Evolutionary conservation across 2,113 vertebrate species (phyloP), one percentile per base, ranked within the genome.

Genomic region (Halichoeres trimaculatus): DNA sequence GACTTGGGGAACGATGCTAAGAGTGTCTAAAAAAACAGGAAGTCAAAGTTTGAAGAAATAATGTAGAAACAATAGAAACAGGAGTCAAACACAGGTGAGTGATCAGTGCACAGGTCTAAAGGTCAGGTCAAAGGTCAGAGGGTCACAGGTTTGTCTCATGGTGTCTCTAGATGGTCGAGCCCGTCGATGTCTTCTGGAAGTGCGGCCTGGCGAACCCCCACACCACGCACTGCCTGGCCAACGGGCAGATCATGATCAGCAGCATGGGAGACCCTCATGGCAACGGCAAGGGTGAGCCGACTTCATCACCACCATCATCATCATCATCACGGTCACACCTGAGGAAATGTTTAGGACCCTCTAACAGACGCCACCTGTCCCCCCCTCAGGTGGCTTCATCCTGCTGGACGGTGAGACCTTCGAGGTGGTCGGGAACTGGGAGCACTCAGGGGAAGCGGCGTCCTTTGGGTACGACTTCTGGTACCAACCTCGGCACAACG

Each of bases 401-500:
- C 78, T 98, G 65, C 91, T 99, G 93, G 96, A 99, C 0, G 97
- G 95, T 14, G 92, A 98, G 86, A 97, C 95, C 0, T 98, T 98
- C 3, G 95, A 98, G 69, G 94, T 98, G 53, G 91, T 96, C 8
- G 95, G 96, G 0, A 96, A 96, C 0, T 98, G 97, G 97, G 95
- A 97, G 78, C 91, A 64, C 0, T 92, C 94, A 0, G 93, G 90
- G 0, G 93, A 96, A 0, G 85, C 93, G 0, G 94, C 94, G 0
- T 80, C 92, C 0, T 89, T 96, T 17, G 95, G 95, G 26, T 99
- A 98, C 0, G 97, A 99, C 85, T 99, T 98, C 93, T 99, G 97
- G 97, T 99, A 98, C 84, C 97, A 98, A 60, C 97, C 97, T 0
- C 91, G 94, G 4, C 97, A 97, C 89, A 98, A 98, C 0, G 96